Percentiles rank a stretch among this genome's conserved stretches.
Evolutionary conservation across 2,888 invertebrate genomes (phyloP).

Genomic region (Amphipyra tragopoginis): DNA sequence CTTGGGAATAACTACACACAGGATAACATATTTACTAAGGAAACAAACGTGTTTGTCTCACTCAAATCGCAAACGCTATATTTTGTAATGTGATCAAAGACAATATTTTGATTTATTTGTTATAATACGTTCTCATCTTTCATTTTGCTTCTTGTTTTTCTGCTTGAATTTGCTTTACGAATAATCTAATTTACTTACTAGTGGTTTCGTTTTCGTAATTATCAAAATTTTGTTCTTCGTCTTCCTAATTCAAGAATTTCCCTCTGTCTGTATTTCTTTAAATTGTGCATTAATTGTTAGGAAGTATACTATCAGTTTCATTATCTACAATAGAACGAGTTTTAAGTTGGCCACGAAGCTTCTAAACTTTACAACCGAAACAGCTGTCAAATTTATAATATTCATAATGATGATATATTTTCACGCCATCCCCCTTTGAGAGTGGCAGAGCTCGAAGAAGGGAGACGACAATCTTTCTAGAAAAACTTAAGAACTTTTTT

Average conservation of each 20-base stretch:
- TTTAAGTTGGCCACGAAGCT: not conserved
- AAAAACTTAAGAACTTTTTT: conserved; percentile 45
- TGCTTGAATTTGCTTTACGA: too few relatives aligned
- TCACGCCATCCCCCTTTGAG: conserved; percentile 10
- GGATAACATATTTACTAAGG: conserved; percentile 46
- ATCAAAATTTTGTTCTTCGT: too few relatives aligned
- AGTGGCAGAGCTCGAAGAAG: conserved; percentile 18
- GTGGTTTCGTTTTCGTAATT: too few relatives aligned
- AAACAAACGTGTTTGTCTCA: conserved; percentile 40
- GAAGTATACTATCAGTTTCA: too few relatives aligned
- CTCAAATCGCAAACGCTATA: conserved; percentile 28
- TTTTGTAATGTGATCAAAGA: conserved; percentile 16
- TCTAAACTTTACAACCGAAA: not conserved
- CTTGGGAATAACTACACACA: conserved; percentile 32
- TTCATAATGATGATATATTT: conserved; percentile 41
- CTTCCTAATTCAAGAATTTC: too few relatives aligned
- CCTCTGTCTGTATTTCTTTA: too few relatives aligned
- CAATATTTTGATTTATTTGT: conserved; percentile 4
- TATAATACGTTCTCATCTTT: not conserved
- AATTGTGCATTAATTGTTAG: too few relatives aligned
- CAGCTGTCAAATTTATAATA: conserved; percentile 13
- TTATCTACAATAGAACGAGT: too few relatives aligned
- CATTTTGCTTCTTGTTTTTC: too few relatives aligned
- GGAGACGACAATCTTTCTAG: conserved; percentile 35
- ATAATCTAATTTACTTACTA: too few relatives aligned